Evolutionary conservation across 1,140 invertebrate genomes (phyloP), one percentile per base, ranked within the genome.

Genomic region (Maconellicoccus hirsutus): DNA sequence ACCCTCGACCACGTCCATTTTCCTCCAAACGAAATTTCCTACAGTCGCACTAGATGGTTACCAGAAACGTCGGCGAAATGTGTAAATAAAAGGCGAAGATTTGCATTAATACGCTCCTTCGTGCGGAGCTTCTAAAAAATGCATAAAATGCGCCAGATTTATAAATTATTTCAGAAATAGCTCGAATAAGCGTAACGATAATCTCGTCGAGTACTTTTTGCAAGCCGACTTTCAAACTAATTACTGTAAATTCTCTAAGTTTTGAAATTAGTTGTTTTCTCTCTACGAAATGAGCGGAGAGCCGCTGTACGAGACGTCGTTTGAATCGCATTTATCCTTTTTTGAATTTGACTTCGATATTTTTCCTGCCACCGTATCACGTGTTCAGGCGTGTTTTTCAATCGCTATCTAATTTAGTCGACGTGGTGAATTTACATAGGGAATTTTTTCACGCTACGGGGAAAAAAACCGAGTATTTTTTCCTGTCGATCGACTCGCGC

Each of bases 331-430:
- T n/a, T n/a, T n/a, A n/a, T n/a, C n/a, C n/a, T n/a, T n/a, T n/a
- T n/a, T n/a, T n/a, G n/a, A n/a, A 38, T 38, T 38, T 38, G 6
- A 7, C 33, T 38, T 38, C 33, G 33, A 38, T 14, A 38, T 38
- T 38, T 33, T 33, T 33, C 29, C 12, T 12, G 29, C 29, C 12
- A 6, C 12, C 4, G 4, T 33, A 33, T 33, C 29, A 33, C 29
- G 29, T 33, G 12, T 33, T 12, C 29, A 12, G 29, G 29, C 29
- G 29, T 33, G 29, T 52, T 52, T 52, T 52, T 52, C 42, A 52
- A 52, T 52, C 42, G 42, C 42, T 52, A 52, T 52, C 42, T 52
- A 52, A 52, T 52, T 52, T 52, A 52, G n/a, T 52, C 42, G 42
- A 52, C 42, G 29, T 6, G 12, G 29, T 12, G 42, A 52, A 52